phyloP scores from a whole-genome alignment of 35 echinoderm and acorn worm genomes.

The Apostichopus californicus region DNA sequence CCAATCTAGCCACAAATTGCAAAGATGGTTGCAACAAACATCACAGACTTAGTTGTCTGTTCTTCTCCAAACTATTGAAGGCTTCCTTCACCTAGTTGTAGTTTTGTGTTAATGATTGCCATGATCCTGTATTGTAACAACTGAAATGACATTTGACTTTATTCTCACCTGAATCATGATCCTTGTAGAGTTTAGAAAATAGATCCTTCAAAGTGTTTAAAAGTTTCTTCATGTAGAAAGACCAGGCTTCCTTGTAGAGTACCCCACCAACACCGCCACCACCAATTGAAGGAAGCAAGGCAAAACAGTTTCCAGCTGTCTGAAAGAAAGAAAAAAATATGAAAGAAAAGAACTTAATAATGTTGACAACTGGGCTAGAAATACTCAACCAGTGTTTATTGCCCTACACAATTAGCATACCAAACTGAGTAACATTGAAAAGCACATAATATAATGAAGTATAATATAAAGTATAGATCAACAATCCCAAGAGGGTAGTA shows the following conservation, averaged over 20 bases:
- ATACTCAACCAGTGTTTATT: not conserved
- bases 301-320: slow-evolving; percentile 62
- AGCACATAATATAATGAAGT: not conserved
- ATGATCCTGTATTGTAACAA: too few species aligned
- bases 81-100: too few species aligned
- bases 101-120: too few species aligned
- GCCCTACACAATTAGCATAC: not conserved
- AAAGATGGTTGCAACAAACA: too few species aligned
- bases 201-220: slow-evolving; percentile 29
- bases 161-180: slow-evolving; percentile 12
- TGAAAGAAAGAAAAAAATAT: slow-evolving; percentile 21
- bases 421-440: not conserved
- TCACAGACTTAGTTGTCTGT: too few species aligned
- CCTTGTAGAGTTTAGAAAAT: slow-evolving; percentile 61
- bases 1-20: too few species aligned
- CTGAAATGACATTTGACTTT: too few species aligned
- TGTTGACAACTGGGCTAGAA: too few species aligned
- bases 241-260: slow-evolving; percentile 70
- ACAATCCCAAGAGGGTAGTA: too few species aligned
- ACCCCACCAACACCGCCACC: slow-evolving; percentile 70
- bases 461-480: too few species aligned
- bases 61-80: too few species aligned
- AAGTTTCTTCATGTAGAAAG: slow-evolving; percentile 43
- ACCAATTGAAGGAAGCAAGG: slow-evolving; percentile 70
- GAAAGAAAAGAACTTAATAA: too few species aligned